Evolutionary conservation across 2,797 vertebrate species (phyloP), one percentile per base, ranked within the genome.

Genomic region (Galago senegalensis): DNA sequence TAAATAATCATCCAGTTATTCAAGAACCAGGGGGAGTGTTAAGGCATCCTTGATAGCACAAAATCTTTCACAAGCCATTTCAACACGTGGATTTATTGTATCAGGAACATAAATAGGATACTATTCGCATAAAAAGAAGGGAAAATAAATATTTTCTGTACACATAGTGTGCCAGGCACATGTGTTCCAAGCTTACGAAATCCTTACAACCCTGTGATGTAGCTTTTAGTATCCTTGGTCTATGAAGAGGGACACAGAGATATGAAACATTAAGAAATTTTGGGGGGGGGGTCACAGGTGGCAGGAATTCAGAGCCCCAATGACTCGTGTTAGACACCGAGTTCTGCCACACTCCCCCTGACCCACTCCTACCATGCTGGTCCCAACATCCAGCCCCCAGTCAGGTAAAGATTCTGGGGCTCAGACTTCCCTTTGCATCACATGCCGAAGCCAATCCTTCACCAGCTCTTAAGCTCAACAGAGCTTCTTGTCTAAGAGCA

Each of bases 21-120:
- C n/a, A 67, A 87, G 82, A 92, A 63, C n/a, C 8, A 12, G 8
- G 21, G 9, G 82, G 21, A 76, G 16, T 34, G 60, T 56, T 89
- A 56, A 89, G 53, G 25, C 43, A 67, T 69, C 58, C 67, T 81
- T 80, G 49, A 82, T n/a, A 86, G 46, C 58, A 46, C 25, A 88
- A 27, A 81, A 11, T 46, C 17, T 84, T 70, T 72, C 37, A 63
- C 0, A 27, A 40, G 27, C n/a, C 43, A n/a, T 46, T 56, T 83
- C n/a, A 34, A 20, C 0, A 0, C 63, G n/a, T 69, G 27, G 2
- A 40, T 53, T 81, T 82, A 9, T 73, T 67, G 17, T 61, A 75
- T 82, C 13, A 76, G 5, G 60, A 92, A 69, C 23, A 94, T 29
- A 25, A 11, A 69, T 46, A 8, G 70, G 83, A 69, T 18, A 72